A percentile compares a stretch with the other conserved stretches of the same genome.
These are phyloP conservation scores for Rousettus leschenaultii DNA, from an alignment of 2,113 vertebrate species.

Conservation along the genomic window DNA sequence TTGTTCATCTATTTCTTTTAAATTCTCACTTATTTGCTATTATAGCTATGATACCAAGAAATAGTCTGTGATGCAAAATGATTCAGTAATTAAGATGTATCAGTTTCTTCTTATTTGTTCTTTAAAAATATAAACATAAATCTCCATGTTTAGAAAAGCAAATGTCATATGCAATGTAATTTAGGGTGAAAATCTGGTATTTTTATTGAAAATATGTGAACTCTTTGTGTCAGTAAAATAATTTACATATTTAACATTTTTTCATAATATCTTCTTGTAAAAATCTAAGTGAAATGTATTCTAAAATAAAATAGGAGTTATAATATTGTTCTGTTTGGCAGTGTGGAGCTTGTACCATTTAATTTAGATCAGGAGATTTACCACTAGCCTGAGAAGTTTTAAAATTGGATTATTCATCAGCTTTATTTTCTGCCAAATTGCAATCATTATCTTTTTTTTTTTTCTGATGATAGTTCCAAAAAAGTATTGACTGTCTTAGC, in stretches of 20 bases:
- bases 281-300: neutral
- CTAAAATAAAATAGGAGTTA: neutral
- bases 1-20: neutral
- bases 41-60: neutral
- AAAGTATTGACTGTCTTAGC: neutral
- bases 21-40: neutral
- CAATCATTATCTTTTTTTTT: neutral
- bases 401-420: constrained; percentile 50
- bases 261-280: neutral
- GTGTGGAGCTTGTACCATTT: neutral
- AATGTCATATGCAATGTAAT: neutral
- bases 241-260: neutral
- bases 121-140: neutral
- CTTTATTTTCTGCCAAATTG: constrained; percentile 56
- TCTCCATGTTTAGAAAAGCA: neutral
- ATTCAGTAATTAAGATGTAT: neutral
- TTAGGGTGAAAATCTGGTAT: neutral
- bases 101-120: neutral
- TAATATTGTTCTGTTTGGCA: neutral
- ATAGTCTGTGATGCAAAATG: neutral
- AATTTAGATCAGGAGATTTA: constrained; percentile 17
- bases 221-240: neutral
- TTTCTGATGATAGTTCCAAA: neutral
- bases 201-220: constrained; percentile 1
- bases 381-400: constrained; percentile 18